Percentiles rank a stretch among this genome's conserved stretches.
Conservation (phyloP, 2,888 invertebrate genomes). For the Alloplasta piceator region DNA sequence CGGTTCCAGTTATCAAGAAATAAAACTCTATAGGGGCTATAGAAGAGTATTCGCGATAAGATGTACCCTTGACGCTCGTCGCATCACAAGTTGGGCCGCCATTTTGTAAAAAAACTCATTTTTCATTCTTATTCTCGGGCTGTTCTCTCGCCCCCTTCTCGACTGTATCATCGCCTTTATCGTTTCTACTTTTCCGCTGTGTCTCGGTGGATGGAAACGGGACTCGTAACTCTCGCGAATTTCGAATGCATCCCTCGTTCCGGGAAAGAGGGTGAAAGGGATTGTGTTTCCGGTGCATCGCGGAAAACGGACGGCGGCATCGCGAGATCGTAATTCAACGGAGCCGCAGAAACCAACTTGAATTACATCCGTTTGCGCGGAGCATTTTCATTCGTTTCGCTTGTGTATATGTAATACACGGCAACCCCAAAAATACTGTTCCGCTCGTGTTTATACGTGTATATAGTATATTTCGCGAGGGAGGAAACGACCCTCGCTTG, state of each 20-base stretch:
- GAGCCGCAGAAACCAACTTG: slow-evolving; percentile 53
- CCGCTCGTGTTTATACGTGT: background rate
- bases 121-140: too few relatives aligned
- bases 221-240: slow-evolving; percentile 51
- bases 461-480: background rate
- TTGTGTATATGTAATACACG: slow-evolving; percentile 15
- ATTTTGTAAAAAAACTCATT: too few relatives aligned
- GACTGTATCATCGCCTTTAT: background rate
- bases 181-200: slow-evolving; percentile 11
- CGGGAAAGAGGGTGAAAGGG: background rate
- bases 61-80: too few relatives aligned
- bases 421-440: slow-evolving; percentile 34
- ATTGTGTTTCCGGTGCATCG: slow-evolving; percentile 51
- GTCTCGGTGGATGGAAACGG: slow-evolving; percentile 12
- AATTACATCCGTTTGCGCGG: slow-evolving; percentile 66
- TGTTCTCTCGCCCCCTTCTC: background rate
- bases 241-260: slow-evolving; percentile 56
- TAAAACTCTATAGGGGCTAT: too few relatives aligned
- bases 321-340: slow-evolving; percentile 52
- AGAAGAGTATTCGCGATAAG: too few relatives aligned
- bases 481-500: slow-evolving; percentile 28
- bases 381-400: slow-evolving; percentile 66
- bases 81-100: too few relatives aligned
- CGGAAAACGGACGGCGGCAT: slow-evolving; percentile 32
- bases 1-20: too few relatives aligned